Conservation (phyloP, 1,140 invertebrate genomes). For the Ceratosolen solmsi region DNA sequence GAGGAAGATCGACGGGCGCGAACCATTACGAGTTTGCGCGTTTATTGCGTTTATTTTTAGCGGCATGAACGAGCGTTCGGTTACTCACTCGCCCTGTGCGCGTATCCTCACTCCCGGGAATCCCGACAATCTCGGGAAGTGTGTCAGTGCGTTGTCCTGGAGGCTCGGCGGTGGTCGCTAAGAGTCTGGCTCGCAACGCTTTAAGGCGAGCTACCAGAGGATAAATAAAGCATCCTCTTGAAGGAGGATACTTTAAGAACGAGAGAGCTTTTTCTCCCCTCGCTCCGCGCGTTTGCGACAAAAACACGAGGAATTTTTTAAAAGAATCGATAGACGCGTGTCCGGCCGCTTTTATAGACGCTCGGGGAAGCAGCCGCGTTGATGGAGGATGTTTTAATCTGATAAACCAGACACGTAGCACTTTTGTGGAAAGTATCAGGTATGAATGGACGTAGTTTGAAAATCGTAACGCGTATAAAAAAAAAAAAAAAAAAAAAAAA, state of each 20-base stretch:
- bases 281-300: not conserved
- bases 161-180: not conserved
- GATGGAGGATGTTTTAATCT: not conserved
- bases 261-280: not conserved
- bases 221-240: too few relatives aligned
- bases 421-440: not conserved
- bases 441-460: not conserved
- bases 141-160: conserved; percentile 33
- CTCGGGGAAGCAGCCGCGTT: not conserved
- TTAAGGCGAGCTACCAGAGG: too few relatives aligned
- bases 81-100: not conserved
- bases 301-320: not conserved
- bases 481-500: not conserved
- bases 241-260: not conserved
- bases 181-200: not conserved
- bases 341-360: not conserved
- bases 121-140: conserved; percentile 38
- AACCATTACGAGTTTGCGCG: conserved; percentile 16
- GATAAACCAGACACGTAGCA: not conserved
- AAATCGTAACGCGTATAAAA: not conserved
- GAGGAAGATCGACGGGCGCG: conserved; percentile 24
- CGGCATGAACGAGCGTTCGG: not conserved
- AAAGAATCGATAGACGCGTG: not conserved
- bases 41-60: conserved; percentile 50
- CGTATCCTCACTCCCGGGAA: not conserved